These are phyloP conservation scores for Seira sanloemensis DNA, from an alignment of 2,888 invertebrate genomes.

Conservation along the genomic window DNA sequence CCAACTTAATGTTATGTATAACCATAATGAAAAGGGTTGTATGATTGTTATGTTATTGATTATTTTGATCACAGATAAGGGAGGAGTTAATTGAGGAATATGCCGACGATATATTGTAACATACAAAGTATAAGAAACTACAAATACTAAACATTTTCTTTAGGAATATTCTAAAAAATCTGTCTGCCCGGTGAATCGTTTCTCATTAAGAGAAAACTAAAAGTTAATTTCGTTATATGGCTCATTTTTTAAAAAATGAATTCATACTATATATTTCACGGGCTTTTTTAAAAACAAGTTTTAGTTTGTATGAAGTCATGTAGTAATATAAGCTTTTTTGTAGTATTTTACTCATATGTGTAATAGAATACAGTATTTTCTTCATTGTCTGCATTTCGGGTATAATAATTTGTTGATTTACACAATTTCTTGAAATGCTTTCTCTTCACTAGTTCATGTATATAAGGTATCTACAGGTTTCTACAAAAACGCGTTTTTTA, in stretches of 20 bases:
- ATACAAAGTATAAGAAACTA: conserved; percentile 63
- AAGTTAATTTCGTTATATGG: conserved; percentile 59
- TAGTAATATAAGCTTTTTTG: background rate
- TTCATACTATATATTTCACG: conserved; percentile 21
- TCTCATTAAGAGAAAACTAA: background rate
- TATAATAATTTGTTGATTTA: background rate
- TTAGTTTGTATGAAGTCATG: background rate
- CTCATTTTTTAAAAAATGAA: too few species aligned
- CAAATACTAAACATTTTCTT: background rate
- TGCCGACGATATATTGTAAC: conserved; percentile 46
- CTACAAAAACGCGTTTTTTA: conserved; percentile 43
- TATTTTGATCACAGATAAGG: conserved; percentile 73
- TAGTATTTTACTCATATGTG: background rate
- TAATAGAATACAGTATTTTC: conserved; percentile 48
- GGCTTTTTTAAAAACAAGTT: conserved; percentile 18
- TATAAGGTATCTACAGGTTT: conserved; percentile 41
- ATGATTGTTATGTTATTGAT: conserved; percentile 67
- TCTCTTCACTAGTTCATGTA: background rate
- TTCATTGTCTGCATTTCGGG: conserved; percentile 44
- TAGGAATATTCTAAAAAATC: background rate
- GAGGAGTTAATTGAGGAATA: conserved; percentile 68
- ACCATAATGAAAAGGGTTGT: conserved; percentile 34
- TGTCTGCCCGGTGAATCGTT: too few species aligned
- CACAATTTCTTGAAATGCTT: background rate
- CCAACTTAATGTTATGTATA: too few species aligned